A percentile compares a stretch with the other conserved stretches of the same genome.
Evolutionary conservation across 2,797 vertebrate species (phyloP).

Genomic region (Psittacula echo): DNA sequence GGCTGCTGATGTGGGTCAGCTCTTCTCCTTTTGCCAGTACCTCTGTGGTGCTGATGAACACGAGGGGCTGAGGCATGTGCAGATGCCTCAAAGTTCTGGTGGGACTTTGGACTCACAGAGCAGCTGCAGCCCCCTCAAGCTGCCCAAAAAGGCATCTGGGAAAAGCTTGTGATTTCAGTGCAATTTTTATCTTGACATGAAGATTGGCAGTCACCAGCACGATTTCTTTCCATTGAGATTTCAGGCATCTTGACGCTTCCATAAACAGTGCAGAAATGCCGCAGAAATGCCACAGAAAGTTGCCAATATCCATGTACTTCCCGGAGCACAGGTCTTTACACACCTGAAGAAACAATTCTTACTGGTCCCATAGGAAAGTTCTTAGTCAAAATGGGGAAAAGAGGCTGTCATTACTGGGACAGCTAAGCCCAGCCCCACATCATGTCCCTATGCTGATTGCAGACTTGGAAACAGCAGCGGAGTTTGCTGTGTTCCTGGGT

Average conservation of each 20-base stretch:
- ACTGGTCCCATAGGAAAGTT: neutral
- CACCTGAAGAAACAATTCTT: neutral
- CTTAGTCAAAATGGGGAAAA: neutral
- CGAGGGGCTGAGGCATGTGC: accelerated
- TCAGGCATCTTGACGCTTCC: neutral
- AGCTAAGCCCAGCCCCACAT: neutral
- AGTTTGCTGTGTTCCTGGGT: neutral
- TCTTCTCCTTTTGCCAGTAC: neutral
- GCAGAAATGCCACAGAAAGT: neutral
- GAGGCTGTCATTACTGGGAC: neutral
- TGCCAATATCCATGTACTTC: neutral
- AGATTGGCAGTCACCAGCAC: neutral
- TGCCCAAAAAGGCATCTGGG: neutral
- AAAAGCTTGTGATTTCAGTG: neutral
- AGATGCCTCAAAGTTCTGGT: neutral
- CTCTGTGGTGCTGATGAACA: neutral
- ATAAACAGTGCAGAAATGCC: neutral
- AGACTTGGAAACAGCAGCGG: neutral
- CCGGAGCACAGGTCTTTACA: neutral
- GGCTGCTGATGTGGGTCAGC: neutral
- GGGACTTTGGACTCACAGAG: neutral
- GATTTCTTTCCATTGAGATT: neutral
- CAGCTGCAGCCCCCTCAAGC: neutral
- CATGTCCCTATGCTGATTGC: neutral
- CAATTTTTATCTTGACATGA: neutral